Percentiles rank a stretch among this genome's conserved stretches.
phyloP scores from a whole-genome alignment of 2,797 vertebrate species.

The Lacerta viridis region DNA sequence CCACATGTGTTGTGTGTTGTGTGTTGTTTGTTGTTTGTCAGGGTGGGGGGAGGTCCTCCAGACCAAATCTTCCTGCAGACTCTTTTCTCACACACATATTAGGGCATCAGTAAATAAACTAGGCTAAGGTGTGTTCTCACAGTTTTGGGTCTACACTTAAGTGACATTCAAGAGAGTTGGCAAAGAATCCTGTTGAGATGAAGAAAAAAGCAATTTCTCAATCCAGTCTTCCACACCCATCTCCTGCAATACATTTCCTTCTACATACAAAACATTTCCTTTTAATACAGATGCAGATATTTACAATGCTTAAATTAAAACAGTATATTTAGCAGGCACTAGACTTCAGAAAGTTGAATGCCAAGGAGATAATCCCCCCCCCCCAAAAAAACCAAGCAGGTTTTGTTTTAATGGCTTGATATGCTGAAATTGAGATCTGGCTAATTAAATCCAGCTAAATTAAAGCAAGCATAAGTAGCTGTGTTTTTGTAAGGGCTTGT shows the following conservation, averaged over 20 bases:
- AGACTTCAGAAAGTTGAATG: not conserved
- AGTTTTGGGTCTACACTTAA: constrained; percentile 35
- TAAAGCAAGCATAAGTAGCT: constrained; percentile 4
- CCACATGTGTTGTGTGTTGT: too few relatives aligned
- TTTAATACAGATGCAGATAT: not conserved
- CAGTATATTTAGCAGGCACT: not conserved
- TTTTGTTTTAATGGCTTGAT: not conserved
- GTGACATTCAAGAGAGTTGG: constrained; percentile 53
- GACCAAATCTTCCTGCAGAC: too few relatives aligned
- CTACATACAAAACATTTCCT: constrained; percentile 26
- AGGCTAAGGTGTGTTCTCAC: constrained; percentile 27
- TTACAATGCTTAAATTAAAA: not conserved
- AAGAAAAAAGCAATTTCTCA: constrained; percentile 35
- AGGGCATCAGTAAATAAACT: constrained; percentile 32
- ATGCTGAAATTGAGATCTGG: constrained; percentile 6
- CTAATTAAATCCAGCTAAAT: not conserved
- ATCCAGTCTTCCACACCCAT: not conserved
- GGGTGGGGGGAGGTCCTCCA: not conserved
- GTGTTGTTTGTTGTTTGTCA: too few relatives aligned
- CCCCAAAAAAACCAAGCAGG: too few relatives aligned
- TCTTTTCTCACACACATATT: constrained; percentile 11
- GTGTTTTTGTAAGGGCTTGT: not conserved
- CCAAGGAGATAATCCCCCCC: not conserved
- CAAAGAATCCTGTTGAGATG: constrained; percentile 39
- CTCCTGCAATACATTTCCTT: constrained; percentile 49